Conservation (phyloP, 2,888 invertebrate genomes). For the Dermolepida albohirtum region DNA sequence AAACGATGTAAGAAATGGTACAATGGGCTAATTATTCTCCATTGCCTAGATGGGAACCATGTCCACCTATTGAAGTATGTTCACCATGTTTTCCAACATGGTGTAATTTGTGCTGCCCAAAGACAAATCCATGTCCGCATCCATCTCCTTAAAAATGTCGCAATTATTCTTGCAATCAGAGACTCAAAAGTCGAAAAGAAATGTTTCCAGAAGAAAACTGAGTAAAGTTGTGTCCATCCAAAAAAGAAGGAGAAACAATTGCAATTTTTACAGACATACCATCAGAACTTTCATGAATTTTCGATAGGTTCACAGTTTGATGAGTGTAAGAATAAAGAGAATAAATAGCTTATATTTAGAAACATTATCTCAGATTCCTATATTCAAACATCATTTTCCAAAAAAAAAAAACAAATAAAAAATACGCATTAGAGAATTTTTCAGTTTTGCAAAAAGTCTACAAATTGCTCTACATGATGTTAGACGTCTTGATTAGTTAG, state of each 20-base stretch:
- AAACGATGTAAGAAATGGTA: conserved; percentile 57
- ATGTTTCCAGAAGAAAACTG: background rate
- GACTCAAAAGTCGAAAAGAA: background rate
- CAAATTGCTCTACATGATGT: too few relatives aligned
- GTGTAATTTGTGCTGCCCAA: conserved; percentile 47
- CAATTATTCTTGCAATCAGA: background rate
- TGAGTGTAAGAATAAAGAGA: too few relatives aligned
- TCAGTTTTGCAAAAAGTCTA: too few relatives aligned
- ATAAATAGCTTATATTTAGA: too few relatives aligned
- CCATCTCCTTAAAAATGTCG: background rate
- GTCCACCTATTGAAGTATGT: conserved; percentile 45
- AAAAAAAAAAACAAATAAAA: too few relatives aligned
- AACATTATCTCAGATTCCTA: too few relatives aligned
- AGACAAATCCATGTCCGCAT: conserved; percentile 42
- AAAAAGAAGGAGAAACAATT: conserved; percentile 17
- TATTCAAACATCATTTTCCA: too few relatives aligned
- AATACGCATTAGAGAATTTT: too few relatives aligned
- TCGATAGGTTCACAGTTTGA: background rate
- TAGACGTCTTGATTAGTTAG: too few relatives aligned
- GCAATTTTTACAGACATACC: conserved; percentile 23
- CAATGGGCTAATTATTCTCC: conserved; percentile 60
- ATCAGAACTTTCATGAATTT: conserved; percentile 10
- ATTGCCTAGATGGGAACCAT: conserved; percentile 46
- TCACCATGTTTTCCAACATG: conserved; percentile 44
- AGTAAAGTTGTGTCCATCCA: conserved; percentile 1